Evolutionary conservation across 2,888 invertebrate species (phyloP).

Genomic region (Rutpela maculata): DNA sequence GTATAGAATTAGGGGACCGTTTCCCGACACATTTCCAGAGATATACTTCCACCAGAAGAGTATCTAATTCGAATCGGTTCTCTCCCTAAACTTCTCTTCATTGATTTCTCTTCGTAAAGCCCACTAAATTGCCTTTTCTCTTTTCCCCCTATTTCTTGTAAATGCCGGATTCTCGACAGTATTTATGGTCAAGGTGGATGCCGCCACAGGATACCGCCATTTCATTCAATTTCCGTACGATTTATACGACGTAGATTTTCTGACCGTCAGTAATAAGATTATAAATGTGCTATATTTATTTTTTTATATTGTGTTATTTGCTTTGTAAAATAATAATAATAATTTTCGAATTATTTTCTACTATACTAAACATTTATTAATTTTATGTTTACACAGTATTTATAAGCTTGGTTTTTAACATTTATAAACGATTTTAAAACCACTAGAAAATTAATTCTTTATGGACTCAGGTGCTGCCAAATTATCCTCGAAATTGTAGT

Average conservation of each 20-base stretch:
- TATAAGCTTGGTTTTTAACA: too few relatives aligned
- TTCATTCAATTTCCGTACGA: slow-evolving; percentile 56
- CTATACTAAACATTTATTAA: too few relatives aligned
- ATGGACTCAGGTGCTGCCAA: too few relatives aligned
- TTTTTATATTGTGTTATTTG: not conserved
- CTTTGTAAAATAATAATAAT: not conserved
- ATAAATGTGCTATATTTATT: too few relatives aligned
- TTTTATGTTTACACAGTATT: too few relatives aligned
- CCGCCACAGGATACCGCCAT: slow-evolving; percentile 52
- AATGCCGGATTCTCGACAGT: slow-evolving; percentile 54
- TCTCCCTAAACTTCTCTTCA: slow-evolving; percentile 65
- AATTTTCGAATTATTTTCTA: too few relatives aligned
- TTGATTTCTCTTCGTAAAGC: slow-evolving; percentile 72
- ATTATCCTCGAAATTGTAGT: too few relatives aligned
- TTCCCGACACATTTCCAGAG: slow-evolving; percentile 68
- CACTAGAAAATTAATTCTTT: too few relatives aligned
- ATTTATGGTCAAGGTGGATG: slow-evolving; percentile 61
- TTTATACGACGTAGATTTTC: slow-evolving; percentile 46
- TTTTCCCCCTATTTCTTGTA: slow-evolving; percentile 41
- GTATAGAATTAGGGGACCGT: slow-evolving; percentile 64
- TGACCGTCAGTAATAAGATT: slow-evolving; percentile 26
- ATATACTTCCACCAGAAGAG: slow-evolving; percentile 63
- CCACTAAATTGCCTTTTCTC: slow-evolving; percentile 70
- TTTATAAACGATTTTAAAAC: too few relatives aligned
- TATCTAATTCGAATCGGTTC: slow-evolving; percentile 69